Evolutionary conservation across 2,888 invertebrate genomes (phyloP), one percentile per base, ranked within the genome.

Genomic region (Pinctada fucata): DNA sequence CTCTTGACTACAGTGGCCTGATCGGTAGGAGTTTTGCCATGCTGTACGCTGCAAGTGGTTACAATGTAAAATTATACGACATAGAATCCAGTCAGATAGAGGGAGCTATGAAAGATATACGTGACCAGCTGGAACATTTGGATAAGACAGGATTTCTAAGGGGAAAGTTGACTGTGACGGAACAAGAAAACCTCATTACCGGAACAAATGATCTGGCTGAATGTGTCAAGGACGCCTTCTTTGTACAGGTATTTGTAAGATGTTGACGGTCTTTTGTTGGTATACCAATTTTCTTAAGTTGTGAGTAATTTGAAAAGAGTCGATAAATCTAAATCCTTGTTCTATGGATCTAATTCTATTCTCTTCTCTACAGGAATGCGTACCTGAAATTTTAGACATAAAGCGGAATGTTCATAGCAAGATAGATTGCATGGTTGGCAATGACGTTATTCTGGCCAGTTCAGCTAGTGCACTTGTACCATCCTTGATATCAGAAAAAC

Each of bases 21-120:
- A 98, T 99, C 88, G 99, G 99, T 2, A 95, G 97, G 77, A 98
- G 98, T 88, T 99, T 98, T 97, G 96, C 98, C 0, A 98, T 99
- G 97, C 94, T 99, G 58, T 99, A 98, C 93, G 97, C 97, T 10
- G 86, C 88, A n/a, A 97, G 96, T 3, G 98, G 98, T 8, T 98
- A 98, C 92, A 94, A 95, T 91, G 98, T 99, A 50, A 94, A 94
- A 13, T 94, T 99, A 72, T 99, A 95, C 91, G 99, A 99, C 83
- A 84, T 90, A 6, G 84, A 85, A 4, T 78, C 84, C 2, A 79
- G 82, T 1, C 91, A 90, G 76, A 80, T 91, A 4, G 63, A 74
- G 2, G 79, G 80, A n/a, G 91, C 91, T 0, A 92, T 97, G 1
- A 94, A 93, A 4, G 96, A 96, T 84, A 96, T 98, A 72, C 93